Evolutionary conservation across 2,888 invertebrate species (phyloP).

Genomic region (Cynaeus angustus): DNA sequence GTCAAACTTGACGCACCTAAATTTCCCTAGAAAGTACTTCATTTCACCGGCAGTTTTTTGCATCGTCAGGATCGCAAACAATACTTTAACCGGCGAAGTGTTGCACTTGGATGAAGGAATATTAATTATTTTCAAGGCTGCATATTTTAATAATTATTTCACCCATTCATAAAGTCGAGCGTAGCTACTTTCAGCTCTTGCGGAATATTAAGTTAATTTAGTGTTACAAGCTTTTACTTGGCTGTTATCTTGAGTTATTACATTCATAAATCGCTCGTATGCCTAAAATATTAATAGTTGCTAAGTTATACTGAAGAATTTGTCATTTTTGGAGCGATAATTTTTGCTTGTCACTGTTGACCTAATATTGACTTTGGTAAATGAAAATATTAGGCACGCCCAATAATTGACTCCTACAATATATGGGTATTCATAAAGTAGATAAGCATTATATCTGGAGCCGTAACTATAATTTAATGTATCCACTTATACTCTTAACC

Average conservation of each 20-base stretch:
- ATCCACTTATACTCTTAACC: conserved; percentile 1
- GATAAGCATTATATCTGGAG: neutral
- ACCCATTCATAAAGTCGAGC: too few relatives aligned
- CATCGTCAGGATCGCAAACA: neutral
- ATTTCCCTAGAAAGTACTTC: conserved; percentile 9
- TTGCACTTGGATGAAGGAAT: too few relatives aligned
- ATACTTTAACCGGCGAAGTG: neutral
- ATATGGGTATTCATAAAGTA: neutral
- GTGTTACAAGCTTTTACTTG: neutral
- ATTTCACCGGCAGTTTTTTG: neutral
- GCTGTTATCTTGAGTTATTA: neutral
- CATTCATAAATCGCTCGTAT: neutral
- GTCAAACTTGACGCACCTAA: conserved; percentile 1
- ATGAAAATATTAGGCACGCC: neutral
- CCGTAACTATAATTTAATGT: neutral
- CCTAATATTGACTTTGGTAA: neutral
- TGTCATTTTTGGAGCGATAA: neutral
- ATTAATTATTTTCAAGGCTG: too few relatives aligned
- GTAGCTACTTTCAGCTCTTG: too few relatives aligned
- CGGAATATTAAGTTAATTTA: too few relatives aligned
- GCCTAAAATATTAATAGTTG: neutral
- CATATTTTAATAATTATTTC: too few relatives aligned
- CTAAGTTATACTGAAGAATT: neutral
- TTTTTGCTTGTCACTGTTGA: neutral
- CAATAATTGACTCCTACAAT: neutral